Evolutionary conservation across 2,888 invertebrate genomes (phyloP).

Genomic region (Tineola bisselliella): DNA sequence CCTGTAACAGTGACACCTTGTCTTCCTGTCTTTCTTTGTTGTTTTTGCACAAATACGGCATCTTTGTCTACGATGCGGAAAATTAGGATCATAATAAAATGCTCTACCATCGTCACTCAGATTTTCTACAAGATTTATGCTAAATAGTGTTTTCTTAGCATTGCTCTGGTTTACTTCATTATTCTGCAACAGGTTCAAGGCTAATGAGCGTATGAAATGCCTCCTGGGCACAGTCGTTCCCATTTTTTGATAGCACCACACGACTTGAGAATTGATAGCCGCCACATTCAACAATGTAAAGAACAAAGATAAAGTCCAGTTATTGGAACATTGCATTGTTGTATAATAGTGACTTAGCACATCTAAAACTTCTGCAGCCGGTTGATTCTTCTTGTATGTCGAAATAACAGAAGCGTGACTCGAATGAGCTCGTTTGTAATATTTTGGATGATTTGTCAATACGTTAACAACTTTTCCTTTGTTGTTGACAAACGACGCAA

Average conservation of each 20-base stretch:
- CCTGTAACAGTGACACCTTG: slow-evolving; percentile 40
- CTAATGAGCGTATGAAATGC: slow-evolving; percentile 44
- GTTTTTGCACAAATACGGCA: slow-evolving; percentile 39
- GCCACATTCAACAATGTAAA: slow-evolving; percentile 53
- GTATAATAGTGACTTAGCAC: slow-evolving; percentile 58
- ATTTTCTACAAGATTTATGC: neutral
- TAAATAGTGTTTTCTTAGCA: neutral
- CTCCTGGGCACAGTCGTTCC: slow-evolving; percentile 33
- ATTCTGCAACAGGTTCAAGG: slow-evolving; percentile 35
- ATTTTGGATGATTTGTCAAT: slow-evolving; percentile 44
- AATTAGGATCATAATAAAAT: neutral
- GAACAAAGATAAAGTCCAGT: slow-evolving; percentile 52
- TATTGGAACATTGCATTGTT: slow-evolving; percentile 50
- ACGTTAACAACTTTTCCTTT: slow-evolving; percentile 41
- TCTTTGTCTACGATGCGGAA: slow-evolving; percentile 28
- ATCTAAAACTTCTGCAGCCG: slow-evolving; percentile 47
- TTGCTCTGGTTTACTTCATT: neutral
- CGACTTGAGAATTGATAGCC: slow-evolving; percentile 51
- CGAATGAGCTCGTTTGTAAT: slow-evolving; percentile 37
- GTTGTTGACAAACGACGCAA: slow-evolving; percentile 43
- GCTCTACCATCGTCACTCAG: neutral
- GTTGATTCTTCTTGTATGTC: slow-evolving; percentile 45
- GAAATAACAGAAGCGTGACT: slow-evolving; percentile 37
- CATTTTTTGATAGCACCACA: slow-evolving; percentile 40
- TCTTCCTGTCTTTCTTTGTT: slow-evolving; percentile 43